Evolutionary conservation across 2,797 vertebrate genomes (phyloP).

Genomic region (Diplodus puntazzo): DNA sequence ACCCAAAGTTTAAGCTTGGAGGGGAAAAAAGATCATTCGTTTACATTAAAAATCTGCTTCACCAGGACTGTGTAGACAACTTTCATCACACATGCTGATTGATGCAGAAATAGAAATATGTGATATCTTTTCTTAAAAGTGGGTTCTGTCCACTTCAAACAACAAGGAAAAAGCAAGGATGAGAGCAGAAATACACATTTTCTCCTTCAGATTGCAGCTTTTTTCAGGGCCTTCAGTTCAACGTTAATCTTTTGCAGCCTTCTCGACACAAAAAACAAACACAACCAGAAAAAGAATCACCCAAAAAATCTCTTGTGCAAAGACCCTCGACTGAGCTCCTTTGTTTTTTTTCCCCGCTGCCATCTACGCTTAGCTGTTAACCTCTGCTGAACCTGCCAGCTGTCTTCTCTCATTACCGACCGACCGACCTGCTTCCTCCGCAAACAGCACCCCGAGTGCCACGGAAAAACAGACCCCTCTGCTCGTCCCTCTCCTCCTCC

Average conservation of each 20-base stretch:
- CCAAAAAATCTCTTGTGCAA: slow-evolving; percentile 16
- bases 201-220: background rate
- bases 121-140: background rate
- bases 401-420: slow-evolving; percentile 81
- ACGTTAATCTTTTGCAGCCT: background rate
- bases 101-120: background rate
- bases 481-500: slow-evolving; percentile 18
- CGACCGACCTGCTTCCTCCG: slow-evolving; percentile 59
- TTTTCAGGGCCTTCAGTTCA: slow-evolving; percentile 4
- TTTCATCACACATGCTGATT: background rate
- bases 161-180: background rate
- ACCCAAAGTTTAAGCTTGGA: background rate
- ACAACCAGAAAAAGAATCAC: slow-evolving; percentile 6
- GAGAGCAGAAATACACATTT: too few species aligned
- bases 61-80: slow-evolving; percentile 1
- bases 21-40: background rate
- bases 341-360: slow-evolving; percentile 53
- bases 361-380: slow-evolving; percentile 75
- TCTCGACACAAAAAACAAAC: slow-evolving; percentile 11
- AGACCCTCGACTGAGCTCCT: slow-evolving; percentile 33
- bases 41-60: background rate
- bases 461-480: slow-evolving; percentile 57
- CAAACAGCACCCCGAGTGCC: slow-evolving; percentile 68
- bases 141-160: background rate
- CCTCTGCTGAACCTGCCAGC: slow-evolving; percentile 81